phyloP scores from a whole-genome alignment of 2,888 invertebrate species.

The Malthinus flaveolus region DNA sequence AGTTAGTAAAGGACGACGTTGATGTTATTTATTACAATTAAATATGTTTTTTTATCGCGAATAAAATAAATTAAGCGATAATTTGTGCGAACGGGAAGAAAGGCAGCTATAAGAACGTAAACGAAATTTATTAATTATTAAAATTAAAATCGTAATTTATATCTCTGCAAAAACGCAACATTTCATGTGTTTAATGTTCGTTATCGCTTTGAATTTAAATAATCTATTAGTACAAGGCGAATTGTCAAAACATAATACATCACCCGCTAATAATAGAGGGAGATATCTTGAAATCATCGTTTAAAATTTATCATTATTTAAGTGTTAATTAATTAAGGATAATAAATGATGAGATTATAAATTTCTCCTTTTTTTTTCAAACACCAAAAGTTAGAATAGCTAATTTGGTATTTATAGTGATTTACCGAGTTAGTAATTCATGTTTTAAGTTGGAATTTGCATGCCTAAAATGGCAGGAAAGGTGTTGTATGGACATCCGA shows the following conservation, averaged over 20 bases:
- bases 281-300: constrained; percentile 9
- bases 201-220: neutral
- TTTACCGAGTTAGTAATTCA: constrained; percentile 14
- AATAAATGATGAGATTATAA: constrained; percentile 10
- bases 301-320: constrained; percentile 14
- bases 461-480: constrained; percentile 19
- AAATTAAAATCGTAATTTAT: neutral
- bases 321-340: constrained; percentile 17
- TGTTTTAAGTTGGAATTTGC: constrained; percentile 17
- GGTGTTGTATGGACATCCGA: constrained; percentile 24
- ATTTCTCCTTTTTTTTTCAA: constrained; percentile 6
- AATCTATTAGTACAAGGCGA: constrained; percentile 4
- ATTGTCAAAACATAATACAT: constrained; percentile 4
- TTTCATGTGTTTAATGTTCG: neutral
- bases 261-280: constrained; percentile 6
- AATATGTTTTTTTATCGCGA: neutral
- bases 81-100: neutral
- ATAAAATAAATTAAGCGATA: neutral
- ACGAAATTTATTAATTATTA: neutral
- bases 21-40: neutral
- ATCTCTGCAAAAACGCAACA: neutral
- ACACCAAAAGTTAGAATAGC: constrained; percentile 8
- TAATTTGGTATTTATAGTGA: constrained; percentile 14
- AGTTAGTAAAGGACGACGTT: too few species aligned
- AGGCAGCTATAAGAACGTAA: too few species aligned